These are phyloP conservation scores for Cotesia vestalis DNA, from an alignment of 1,140 invertebrate species.

Conservation along the genomic window DNA sequence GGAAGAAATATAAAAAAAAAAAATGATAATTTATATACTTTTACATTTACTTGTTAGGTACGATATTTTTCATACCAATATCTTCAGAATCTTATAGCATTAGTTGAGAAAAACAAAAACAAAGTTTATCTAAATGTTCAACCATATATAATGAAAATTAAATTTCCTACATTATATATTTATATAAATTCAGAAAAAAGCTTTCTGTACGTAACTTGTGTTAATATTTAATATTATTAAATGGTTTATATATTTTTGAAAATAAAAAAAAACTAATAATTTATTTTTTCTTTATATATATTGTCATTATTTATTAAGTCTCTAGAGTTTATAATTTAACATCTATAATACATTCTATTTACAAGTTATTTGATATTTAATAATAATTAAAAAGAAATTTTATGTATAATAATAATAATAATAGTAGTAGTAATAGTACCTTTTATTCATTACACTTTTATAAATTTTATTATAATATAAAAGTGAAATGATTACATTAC, in stretches of 20 bases:
- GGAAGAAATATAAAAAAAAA: too few relatives aligned
- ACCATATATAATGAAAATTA: too few relatives aligned
- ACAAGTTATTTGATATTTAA: constrained; percentile 43
- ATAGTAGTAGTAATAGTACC: constrained; percentile 13
- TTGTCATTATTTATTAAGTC: constrained; percentile 62
- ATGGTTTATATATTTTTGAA: not conserved
- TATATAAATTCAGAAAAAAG: not conserved
- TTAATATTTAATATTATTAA: too few relatives aligned
- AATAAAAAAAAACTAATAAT: constrained; percentile 13
- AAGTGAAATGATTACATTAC: constrained; percentile 7
- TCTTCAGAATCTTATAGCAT: too few relatives aligned
- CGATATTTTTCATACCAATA: too few relatives aligned
- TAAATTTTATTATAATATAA: not conserved
- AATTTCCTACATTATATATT: not conserved
- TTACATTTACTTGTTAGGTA: too few relatives aligned
- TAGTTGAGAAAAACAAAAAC: too few relatives aligned
- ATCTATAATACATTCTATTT: constrained; percentile 60
- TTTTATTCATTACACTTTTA: too few relatives aligned
- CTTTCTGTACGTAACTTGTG: too few relatives aligned
- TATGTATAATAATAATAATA: constrained; percentile 24
- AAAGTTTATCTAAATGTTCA: too few relatives aligned
- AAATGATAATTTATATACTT: too few relatives aligned
- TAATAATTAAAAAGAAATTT: constrained; percentile 17
- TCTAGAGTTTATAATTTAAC: constrained; percentile 57
- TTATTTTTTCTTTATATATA: constrained; percentile 41